Conservation (phyloP, 2,797 vertebrate genomes). For the Chaetodon trifasciatus region DNA sequence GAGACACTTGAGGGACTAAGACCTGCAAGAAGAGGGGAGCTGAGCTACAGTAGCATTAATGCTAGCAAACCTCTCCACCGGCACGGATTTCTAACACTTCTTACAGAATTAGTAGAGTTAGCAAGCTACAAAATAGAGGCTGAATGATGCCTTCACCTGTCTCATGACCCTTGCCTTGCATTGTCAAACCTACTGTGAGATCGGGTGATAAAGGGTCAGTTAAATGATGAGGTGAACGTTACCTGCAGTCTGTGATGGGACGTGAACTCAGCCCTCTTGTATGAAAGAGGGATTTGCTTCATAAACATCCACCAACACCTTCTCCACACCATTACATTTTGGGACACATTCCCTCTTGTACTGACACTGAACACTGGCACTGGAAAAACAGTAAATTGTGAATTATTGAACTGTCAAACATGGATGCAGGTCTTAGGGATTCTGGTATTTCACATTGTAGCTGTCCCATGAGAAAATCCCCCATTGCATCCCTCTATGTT, state of each 20-base stretch:
- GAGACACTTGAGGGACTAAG: conserved; percentile 10
- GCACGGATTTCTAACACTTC: background rate
- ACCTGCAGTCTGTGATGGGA: background rate
- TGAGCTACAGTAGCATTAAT: conserved; percentile 8
- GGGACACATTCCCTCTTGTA: background rate
- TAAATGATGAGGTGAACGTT: background rate
- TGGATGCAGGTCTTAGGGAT: background rate
- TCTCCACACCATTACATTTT: background rate
- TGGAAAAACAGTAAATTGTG: background rate
- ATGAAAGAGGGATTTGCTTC: background rate
- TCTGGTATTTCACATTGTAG: background rate
- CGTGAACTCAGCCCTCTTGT: background rate
- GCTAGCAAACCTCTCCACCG: background rate
- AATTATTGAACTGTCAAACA: background rate
- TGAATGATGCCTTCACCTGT: too few species aligned
- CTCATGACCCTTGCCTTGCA: background rate
- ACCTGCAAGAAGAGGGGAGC: conserved; percentile 14
- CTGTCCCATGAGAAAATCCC: background rate
- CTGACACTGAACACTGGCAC: too few species aligned
- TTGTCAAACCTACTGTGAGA: background rate
- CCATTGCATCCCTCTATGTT: background rate
- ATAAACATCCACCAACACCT: background rate
- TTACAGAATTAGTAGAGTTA: conserved; percentile 19
- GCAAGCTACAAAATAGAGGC: background rate
- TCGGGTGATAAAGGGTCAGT: background rate